Conservation (phyloP, 2,113 vertebrate genomes). For the Empidonax traillii region DNA sequence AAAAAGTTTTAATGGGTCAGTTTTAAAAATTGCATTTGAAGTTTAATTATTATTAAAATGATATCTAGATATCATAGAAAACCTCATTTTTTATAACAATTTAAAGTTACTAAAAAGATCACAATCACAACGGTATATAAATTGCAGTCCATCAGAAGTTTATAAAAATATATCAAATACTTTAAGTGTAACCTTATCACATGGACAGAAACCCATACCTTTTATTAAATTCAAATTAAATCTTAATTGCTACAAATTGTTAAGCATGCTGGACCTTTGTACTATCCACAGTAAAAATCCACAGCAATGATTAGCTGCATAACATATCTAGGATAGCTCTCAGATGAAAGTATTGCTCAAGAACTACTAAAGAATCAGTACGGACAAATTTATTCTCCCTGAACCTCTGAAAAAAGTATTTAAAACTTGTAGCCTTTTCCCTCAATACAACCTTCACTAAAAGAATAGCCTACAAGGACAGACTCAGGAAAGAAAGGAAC, state of each 20-base stretch:
- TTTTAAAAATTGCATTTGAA: background rate
- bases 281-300: background rate
- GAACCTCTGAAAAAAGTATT: background rate
- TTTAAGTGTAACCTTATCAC: background rate
- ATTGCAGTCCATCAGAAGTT: background rate
- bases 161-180: background rate
- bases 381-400: background rate
- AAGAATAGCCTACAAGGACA: background rate
- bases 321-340: background rate
- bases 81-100: background rate
- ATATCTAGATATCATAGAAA: background rate
- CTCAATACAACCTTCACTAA: background rate
- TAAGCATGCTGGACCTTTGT: background rate
- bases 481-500: background rate
- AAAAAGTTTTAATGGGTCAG: background rate
- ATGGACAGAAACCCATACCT: background rate
- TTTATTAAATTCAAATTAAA: background rate
- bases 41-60: background rate
- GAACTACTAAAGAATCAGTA: background rate
- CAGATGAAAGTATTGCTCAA: background rate
- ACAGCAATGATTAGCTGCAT: background rate
- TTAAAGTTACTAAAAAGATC: background rate
- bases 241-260: background rate
- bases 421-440: background rate
- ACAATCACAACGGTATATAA: background rate